Evolutionary conservation across 2,888 invertebrate genomes (phyloP).

Genomic region (Pheosia tremula): DNA sequence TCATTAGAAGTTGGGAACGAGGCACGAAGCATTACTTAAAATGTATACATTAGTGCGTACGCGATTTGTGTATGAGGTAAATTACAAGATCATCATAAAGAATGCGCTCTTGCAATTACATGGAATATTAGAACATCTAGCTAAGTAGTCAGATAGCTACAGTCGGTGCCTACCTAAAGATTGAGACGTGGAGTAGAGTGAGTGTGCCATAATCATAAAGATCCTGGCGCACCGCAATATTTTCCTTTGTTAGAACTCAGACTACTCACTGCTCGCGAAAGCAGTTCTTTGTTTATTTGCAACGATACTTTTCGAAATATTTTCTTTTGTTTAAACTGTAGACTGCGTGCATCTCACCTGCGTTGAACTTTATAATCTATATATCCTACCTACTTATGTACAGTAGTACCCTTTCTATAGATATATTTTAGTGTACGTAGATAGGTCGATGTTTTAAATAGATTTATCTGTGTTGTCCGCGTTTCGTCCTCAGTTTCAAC

Average conservation of each 20-base stretch:
- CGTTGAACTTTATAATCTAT: constrained; percentile 19
- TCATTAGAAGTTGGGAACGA: constrained; percentile 25
- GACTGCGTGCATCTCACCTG: constrained; percentile 61
- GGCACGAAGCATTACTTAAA: constrained; percentile 11
- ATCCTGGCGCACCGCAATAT: constrained; percentile 76
- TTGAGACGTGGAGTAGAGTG: constrained; percentile 69
- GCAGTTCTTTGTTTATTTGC: constrained; percentile 77
- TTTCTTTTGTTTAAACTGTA: constrained; percentile 79
- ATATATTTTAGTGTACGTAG: no score
- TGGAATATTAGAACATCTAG: constrained; percentile 50
- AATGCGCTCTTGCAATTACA: constrained; percentile 29
- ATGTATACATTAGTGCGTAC: constrained; percentile 16
- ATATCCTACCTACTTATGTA: not conserved
- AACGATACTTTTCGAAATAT: constrained; percentile 79
- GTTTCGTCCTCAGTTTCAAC: no score
- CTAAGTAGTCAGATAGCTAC: constrained; percentile 58
- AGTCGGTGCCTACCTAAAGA: constrained; percentile 48
- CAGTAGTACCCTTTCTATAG: not conserved
- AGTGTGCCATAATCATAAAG: constrained; percentile 78
- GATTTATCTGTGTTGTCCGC: no score
- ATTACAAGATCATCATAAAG: constrained; percentile 20
- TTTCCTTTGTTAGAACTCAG: constrained; percentile 77
- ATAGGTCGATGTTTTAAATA: no score
- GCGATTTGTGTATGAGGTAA: constrained; percentile 22
- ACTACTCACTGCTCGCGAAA: constrained; percentile 63